Conservation (phyloP, 2,797 vertebrate genomes). For the Malurus leucopterus region DNA sequence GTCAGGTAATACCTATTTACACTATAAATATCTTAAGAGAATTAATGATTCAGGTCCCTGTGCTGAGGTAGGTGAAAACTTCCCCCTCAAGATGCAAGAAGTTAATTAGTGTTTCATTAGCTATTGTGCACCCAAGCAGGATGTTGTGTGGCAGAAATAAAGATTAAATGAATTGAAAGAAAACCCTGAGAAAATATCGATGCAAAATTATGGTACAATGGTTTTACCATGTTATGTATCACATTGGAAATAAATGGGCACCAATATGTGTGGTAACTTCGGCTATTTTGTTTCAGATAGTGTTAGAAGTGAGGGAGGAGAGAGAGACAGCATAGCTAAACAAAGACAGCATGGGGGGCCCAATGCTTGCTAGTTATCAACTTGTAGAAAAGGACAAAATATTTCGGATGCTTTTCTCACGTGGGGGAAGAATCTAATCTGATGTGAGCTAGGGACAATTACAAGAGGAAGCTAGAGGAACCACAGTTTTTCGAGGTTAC, state of each 20-base stretch:
- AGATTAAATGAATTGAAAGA: slow-evolving; percentile 1
- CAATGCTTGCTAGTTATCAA: background rate
- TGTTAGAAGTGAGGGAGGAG: background rate
- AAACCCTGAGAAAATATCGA: background rate
- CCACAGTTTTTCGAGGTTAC: background rate
- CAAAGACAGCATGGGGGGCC: background rate
- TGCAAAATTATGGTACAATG: background rate
- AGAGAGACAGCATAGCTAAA: background rate
- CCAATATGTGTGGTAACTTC: background rate
- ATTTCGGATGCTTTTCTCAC: background rate
- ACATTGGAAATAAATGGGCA: background rate
- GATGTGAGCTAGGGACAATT: background rate
- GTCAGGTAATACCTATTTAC: slow-evolving; percentile 63
- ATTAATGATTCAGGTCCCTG: slow-evolving; percentile 7
- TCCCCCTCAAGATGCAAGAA: background rate
- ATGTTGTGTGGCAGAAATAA: slow-evolving; percentile 1
- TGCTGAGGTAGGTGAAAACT: background rate
- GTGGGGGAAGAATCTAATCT: background rate
- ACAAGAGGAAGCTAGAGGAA: background rate
- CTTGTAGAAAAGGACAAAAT: background rate
- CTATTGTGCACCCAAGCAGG: background rate
- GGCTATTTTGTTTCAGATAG: background rate
- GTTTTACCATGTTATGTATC: background rate
- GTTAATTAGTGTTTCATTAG: slow-evolving; percentile 38
- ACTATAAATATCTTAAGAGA: slow-evolving; percentile 53